Base-by-base conservation (phyloP, 2,797 vertebrate genomes). In the Antennarius maculatus region DNA sequence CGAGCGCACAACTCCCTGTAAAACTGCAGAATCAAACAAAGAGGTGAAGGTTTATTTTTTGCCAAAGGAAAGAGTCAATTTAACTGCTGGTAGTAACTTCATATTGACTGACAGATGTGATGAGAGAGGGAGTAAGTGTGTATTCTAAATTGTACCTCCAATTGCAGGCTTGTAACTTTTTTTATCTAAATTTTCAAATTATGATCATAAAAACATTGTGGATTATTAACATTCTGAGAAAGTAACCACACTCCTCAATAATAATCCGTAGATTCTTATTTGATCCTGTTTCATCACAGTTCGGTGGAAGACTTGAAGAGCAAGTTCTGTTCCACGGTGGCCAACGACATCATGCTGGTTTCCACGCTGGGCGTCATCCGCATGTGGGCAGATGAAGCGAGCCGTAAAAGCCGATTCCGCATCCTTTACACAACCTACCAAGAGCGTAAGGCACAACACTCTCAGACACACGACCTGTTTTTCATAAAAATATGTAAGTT, bases 401-500 rank as follows among this genome's bases (percentile, higher is more conserved):
- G 97, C 60, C 94, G 98, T 10, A 96, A 86, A 83, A 99, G 96
- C 71, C 92, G 94, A 62, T 99, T 99, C 88, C 96, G 97, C 85
- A 98, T 99, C 91, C 97, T 99, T 77, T 99, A 96, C 93, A 99
- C 98, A 3, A 99, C 97, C 78, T 99, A 97, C 85, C 97, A 97
- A 96, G 97, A 98, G 90, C 98, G 98, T 99, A 96, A 97, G 97
- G 63, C 17, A 7, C 43, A 5, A 14, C 53, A 17, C 7, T 2
- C 4, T 23, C 31, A 34, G 31, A 31, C 54, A 27, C 37, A 5
- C 5, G 6, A 27, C 16, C n/a, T 47, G 17, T 16, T 49, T 3
- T 41, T 62, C 31, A 46, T 66, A 17, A 61, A 46, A 46, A 61
- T 41, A 28, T 48, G 16, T 61, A 73, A 59, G 71, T 51, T 74